Percentiles rank a stretch among this genome's conserved stretches.
Evolutionary conservation across 2,113 vertebrate species (phyloP).

Genomic region (Echinops telfairi): DNA sequence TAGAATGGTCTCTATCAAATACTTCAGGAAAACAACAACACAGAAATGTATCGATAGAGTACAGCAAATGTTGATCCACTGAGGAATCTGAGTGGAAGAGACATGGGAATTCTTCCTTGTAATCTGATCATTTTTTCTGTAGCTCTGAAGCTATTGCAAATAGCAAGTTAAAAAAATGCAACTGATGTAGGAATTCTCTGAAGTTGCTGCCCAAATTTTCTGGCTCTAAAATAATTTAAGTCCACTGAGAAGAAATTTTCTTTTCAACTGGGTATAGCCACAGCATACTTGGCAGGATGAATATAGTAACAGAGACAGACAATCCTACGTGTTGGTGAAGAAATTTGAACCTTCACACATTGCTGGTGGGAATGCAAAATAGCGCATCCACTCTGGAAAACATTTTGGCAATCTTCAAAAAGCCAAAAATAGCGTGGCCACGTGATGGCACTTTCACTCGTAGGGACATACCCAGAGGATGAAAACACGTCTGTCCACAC

Average conservation of each 20-base stretch:
- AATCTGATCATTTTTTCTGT: neutral
- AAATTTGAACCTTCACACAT: neutral
- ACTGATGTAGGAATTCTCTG: neutral
- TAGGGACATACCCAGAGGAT: neutral
- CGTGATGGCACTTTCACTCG: neutral
- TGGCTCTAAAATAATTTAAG: neutral
- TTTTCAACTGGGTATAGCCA: neutral
- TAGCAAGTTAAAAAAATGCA: neutral
- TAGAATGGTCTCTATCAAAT: neutral
- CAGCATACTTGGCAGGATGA: neutral
- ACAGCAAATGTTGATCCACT: neutral
- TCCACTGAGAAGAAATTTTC: neutral
- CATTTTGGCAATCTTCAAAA: neutral
- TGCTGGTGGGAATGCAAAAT: neutral
- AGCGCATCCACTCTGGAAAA: neutral
- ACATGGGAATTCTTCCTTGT: neutral
- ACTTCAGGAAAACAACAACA: neutral
- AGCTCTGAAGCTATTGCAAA: neutral
- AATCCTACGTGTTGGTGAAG: neutral
- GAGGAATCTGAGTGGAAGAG: neutral
- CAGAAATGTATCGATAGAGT: neutral
- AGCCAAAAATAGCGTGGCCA: neutral
- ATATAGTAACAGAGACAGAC: neutral
- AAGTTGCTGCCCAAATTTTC: neutral
- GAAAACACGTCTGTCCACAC: neutral